Evolutionary conservation across 2,797 vertebrate species (phyloP), one percentile per base, ranked within the genome.

Genomic region (Valencia hispanica): DNA sequence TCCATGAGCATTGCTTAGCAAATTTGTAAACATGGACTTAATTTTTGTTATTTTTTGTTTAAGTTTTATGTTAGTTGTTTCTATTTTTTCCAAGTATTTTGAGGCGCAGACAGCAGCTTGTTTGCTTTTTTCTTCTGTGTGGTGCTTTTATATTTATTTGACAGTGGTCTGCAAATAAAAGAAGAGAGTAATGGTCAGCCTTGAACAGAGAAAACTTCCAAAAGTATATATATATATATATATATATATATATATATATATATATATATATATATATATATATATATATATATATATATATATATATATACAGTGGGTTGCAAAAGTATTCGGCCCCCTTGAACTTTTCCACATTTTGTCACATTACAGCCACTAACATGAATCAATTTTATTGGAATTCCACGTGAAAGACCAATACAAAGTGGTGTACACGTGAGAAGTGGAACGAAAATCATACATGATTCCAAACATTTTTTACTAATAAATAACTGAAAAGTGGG

Each of bases 211-310:
- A 27, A 3, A 47, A 5, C n/a, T 27, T 11, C 22, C 18, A 34
- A 15, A 72, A 57, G 15, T 41, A 17, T 4, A 20, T 14, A 47
- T 14, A 47, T 4, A 68, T 10, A n/a, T 78, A 79, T 71, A 89
- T 88, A 72, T 70, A 63, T 77, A 75, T 79, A 81, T 86, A n/a
- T 78, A 79, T 71, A 89, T 88, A 72, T 70, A 63, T 77, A 75
- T 79, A 81, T 86, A n/a, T 78, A 79, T 71, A 89, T 88, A 72
- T 70, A 63, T 77, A 75, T 79, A 81, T 86, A n/a, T 78, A 79
- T 71, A 89, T 88, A 72, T 70, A 63, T 77, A 75, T 79, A 81
- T 86, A n/a, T 78, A 79, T 71, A 89, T 88, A 72, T 70, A 63
- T 77, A 75, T 79, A 81, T 86, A n/a, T n/a, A n/a, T n/a, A n/a